Evolutionary conservation across 1,140 invertebrate species (phyloP), one percentile per base, ranked within the genome.

Genomic region (Cydia strobilella): DNA sequence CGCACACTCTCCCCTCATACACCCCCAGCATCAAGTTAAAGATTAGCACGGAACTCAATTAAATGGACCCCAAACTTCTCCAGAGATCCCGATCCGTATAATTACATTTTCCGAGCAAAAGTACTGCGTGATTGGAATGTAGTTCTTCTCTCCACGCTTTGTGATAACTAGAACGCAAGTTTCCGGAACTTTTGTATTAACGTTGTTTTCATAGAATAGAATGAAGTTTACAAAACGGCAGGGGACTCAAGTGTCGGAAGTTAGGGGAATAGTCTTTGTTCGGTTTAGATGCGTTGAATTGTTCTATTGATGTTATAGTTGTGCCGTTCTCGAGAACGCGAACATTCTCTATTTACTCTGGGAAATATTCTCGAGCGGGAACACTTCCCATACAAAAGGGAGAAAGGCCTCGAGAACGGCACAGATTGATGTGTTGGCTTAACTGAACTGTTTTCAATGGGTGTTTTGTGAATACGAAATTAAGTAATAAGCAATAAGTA

Each of bases 1-100:
- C 65, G 31, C 31, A 12, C 13, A 42, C 18, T 71, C 63, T 45
- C 45, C 18, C 23, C 27, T 18, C 42, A 62, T 13, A 12, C 65
- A 45, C 71, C 23, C 75, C 76, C 31, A 74, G 81, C 77, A 82
- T 80, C 80, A 80, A 87, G 83, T 84, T 82, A 85, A 87, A 90
- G 89, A 89, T 90, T 87, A 89, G 89, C 84, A 79, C 78, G 79
- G 81, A 89, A 91, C 88, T 89, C 85, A 89, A 90, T 89, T 91
- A 89, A 90, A 89, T 76, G 80, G 75, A 79, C 81, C 77, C 45
- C 73, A 20, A 85, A 91, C 81, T 90, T 90, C 77, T 78, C 76
- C 51, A 75, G 77, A 78, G 86, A 85, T 89, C 87, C 84, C 78
- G 89, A 86, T 86, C 85, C 84, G 85, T 89, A 83, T 90, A 90